phyloP scores from a whole-genome alignment of 2,888 invertebrate genomes.

The Diogma glabrata region DNA sequence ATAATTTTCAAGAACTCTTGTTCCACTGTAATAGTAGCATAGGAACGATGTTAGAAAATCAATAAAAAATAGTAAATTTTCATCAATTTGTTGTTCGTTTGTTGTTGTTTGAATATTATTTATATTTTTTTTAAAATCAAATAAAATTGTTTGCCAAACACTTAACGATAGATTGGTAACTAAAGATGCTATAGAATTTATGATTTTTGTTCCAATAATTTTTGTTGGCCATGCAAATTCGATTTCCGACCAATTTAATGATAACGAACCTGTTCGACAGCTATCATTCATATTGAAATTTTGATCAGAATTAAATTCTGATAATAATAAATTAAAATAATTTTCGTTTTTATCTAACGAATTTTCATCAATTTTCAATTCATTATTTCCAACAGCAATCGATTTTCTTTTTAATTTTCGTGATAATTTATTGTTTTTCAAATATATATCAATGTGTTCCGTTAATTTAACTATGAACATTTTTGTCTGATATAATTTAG shows the following conservation, averaged over 20 bases:
- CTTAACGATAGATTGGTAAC: conserved; percentile 32
- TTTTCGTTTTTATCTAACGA: background rate
- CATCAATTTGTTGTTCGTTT: conserved; percentile 19
- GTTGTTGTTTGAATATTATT: conserved; percentile 8
- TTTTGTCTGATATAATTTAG: background rate
- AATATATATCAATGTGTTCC: background rate
- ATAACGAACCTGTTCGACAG: no score
- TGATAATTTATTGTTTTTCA: conserved; percentile 1
- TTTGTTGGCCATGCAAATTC: conserved; percentile 28
- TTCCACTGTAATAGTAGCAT: conserved; percentile 30
- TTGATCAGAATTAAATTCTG: background rate
- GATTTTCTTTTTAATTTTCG: background rate
- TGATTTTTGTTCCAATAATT: conserved; percentile 28
- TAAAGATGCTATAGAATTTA: conserved; percentile 27
- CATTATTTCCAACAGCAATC: no score
- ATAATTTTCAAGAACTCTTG: conserved; percentile 17
- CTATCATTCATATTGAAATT: background rate
- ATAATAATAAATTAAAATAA: background rate
- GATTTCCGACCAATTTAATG: conserved; percentile 20
- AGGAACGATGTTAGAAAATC: conserved; percentile 30
- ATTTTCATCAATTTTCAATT: background rate
- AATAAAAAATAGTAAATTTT: conserved; percentile 27
- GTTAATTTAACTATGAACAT: background rate
- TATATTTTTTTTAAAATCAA: conserved; percentile 21
- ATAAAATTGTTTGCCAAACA: conserved; percentile 32